Conservation (phyloP, 2,113 vertebrate species). For the Silurus glanis region DNA sequence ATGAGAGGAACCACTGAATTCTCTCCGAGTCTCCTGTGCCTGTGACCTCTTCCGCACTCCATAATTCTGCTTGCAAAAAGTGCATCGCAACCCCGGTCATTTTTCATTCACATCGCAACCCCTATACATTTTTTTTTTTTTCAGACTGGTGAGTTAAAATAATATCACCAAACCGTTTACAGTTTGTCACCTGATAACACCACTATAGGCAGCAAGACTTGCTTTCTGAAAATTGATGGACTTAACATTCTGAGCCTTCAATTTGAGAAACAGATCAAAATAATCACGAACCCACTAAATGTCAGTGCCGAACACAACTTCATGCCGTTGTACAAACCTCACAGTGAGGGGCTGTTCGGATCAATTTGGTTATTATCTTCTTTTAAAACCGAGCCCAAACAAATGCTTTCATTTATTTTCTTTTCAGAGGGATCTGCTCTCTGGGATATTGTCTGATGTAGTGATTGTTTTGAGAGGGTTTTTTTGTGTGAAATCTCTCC, state of each 20-base stretch:
- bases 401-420: constrained; percentile 71
- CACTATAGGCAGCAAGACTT: constrained; percentile 11
- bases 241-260: constrained; percentile 16
- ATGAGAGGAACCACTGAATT: constrained; percentile 48
- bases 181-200: neutral
- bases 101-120: neutral
- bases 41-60: constrained; percentile 31
- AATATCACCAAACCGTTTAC: neutral
- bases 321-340: constrained; percentile 24
- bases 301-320: constrained; percentile 36
- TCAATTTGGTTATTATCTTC: constrained; percentile 64
- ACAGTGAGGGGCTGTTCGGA: constrained; percentile 28
- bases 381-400: constrained; percentile 68
- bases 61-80: constrained; percentile 21
- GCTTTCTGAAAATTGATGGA: neutral
- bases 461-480: constrained; percentile 67
- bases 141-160: neutral
- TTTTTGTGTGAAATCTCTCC: constrained; percentile 60
- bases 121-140: constrained; percentile 5
- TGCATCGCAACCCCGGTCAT: neutral
- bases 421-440: constrained; percentile 68
- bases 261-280: constrained; percentile 9
- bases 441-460: constrained; percentile 70
- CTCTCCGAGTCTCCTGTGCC: constrained; percentile 8
- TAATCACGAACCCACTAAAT: constrained; percentile 33